Base-by-base conservation (phyloP, 2,888 invertebrate genomes). In the Amblyteles armatorius region DNA sequence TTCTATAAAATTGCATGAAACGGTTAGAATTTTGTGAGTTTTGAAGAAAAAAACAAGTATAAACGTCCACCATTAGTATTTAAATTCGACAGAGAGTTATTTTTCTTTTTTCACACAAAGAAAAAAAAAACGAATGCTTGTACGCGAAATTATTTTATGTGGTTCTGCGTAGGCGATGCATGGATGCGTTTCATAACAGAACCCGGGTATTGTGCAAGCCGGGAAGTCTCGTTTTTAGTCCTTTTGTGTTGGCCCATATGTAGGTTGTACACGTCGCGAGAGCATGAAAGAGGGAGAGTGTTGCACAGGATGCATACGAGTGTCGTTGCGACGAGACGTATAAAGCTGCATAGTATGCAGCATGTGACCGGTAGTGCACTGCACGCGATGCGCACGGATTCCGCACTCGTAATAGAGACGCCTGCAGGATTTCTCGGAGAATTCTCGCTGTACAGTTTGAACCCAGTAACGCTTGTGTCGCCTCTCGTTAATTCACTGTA, bases 341-440 rank as follows among this genome's bases (percentile, higher is more conserved):
- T 68, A 63, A 63, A 63, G 68, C 69, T 74, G 76, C 57, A 40
- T 67, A 68, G 72, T 77, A 78, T 82, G 79, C 80, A 80, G 50
- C 79, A 84, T 52, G 26, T 50, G 72, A 79, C 55, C 79, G 84
- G 52, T 80, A 86, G 86, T 82, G 86, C 78, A 86, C 86, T 83
- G 87, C 82, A 84, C 76, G 82, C 72, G 87, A 85, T 88, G 86
- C 84, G 86, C 87, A 65, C 50, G 65, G 72, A 55, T 67, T 16
- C 33, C n/a, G 40, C 57, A 48, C 69, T 77, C 87, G 88, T 89
- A 90, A 90, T 88, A 89, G 90, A 89, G 89, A 89, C 82, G 86
- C 87, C 87, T 85, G 87, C 84, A 86, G 89, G 87, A 85, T 86
- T 86, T 84, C 84, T 86, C 87, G 87, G 83, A 86, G 84, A 67